Conservation (phyloP, 2,113 vertebrate genomes). For the Clupea harengus region DNA sequence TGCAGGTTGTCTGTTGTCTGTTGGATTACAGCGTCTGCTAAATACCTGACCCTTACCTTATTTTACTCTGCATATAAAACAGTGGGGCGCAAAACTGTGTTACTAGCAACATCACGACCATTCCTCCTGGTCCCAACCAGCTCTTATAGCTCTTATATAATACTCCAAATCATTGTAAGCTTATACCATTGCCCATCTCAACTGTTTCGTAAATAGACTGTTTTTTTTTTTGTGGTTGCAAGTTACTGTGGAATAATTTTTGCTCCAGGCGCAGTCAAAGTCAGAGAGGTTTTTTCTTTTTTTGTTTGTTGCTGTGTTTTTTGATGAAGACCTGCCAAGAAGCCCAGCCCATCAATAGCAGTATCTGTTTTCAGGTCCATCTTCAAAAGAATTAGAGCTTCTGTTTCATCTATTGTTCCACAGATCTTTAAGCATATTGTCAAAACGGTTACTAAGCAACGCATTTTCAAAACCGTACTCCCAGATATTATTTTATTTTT, state of each 20-base stretch:
- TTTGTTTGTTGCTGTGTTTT: too few relatives aligned
- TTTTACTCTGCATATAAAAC: too few relatives aligned
- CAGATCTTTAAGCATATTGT: background rate
- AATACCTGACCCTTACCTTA: too few relatives aligned
- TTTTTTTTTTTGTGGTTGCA: background rate
- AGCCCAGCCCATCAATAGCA: background rate
- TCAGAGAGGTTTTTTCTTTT: too few relatives aligned
- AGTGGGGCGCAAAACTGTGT: too few relatives aligned
- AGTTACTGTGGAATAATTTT: background rate
- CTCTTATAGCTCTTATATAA: too few relatives aligned
- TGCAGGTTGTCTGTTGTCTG: too few relatives aligned
- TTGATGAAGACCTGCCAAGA: background rate
- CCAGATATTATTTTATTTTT: background rate
- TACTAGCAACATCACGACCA: too few relatives aligned
- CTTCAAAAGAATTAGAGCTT: background rate
- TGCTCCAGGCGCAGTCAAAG: too few relatives aligned
- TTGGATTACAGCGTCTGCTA: too few relatives aligned
- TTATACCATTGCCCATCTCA: background rate
- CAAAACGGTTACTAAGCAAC: background rate
- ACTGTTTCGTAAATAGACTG: background rate
- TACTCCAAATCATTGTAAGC: background rate
- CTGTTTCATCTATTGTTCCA: background rate
- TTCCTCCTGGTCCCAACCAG: too few relatives aligned
- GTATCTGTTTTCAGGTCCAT: background rate
- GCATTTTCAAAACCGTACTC: background rate